Percentiles rank a stretch among this genome's conserved stretches.
Evolutionary conservation across 2,888 invertebrate genomes (phyloP).

Genomic region (Gari tellinella): DNA sequence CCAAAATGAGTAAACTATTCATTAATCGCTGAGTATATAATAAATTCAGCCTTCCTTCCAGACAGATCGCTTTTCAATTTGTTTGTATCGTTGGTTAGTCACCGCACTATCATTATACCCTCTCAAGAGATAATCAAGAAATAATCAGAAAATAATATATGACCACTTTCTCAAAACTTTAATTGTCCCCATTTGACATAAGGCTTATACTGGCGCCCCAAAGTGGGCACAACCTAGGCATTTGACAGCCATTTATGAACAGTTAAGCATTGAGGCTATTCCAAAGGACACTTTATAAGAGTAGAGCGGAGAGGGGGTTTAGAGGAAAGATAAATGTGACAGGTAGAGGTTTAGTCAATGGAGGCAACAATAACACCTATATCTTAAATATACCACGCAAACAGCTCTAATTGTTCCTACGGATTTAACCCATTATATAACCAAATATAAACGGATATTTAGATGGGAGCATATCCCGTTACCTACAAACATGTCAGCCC

Average conservation of each 20-base stretch:
- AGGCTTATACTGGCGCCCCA: slow-evolving; percentile 59
- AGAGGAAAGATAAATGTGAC: slow-evolving; percentile 57
- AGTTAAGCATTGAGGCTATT: too few relatives aligned
- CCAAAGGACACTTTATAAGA: too few relatives aligned
- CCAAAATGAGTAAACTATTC: slow-evolving; percentile 1
- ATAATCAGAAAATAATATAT: slow-evolving; percentile 60
- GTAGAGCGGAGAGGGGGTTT: slow-evolving; percentile 45
- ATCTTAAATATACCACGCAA: slow-evolving; percentile 50
- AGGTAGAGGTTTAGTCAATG: slow-evolving; percentile 46
- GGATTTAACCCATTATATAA: slow-evolving; percentile 43
- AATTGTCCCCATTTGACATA: slow-evolving; percentile 52
- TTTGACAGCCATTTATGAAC: slow-evolving; percentile 46
- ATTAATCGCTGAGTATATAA: too few relatives aligned
- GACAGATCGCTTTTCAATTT: slow-evolving; percentile 50
- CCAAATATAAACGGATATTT: slow-evolving; percentile 38
- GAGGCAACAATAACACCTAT: slow-evolving; percentile 38
- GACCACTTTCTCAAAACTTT: slow-evolving; percentile 55
- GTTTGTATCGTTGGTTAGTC: slow-evolving; percentile 50
- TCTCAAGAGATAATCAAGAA: slow-evolving; percentile 53
- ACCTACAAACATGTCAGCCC: slow-evolving; percentile 23
- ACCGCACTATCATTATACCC: slow-evolving; percentile 46
- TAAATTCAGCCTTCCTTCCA: slow-evolving; percentile 8
- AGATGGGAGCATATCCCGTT: slow-evolving; percentile 10
- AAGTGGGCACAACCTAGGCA: slow-evolving; percentile 49
- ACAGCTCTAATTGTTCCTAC: slow-evolving; percentile 42